phyloP scores from a whole-genome alignment of 2,888 invertebrate species.

The Aproaerema taeniolella region DNA sequence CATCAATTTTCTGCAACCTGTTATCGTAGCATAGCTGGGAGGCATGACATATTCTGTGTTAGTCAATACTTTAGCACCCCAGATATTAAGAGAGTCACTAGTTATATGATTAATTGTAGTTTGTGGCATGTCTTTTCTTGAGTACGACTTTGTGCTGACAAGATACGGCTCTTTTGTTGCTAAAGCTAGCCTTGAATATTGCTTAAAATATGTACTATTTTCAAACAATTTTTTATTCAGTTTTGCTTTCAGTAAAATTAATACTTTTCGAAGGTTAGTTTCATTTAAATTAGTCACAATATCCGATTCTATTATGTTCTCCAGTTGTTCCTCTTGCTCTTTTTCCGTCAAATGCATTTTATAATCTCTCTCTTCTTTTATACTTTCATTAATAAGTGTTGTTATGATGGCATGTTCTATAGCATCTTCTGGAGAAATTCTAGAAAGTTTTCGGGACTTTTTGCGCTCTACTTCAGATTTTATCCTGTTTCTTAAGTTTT shows the following conservation, averaged over 20 bases:
- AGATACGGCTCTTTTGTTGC: conserved; percentile 22
- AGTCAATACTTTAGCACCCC: conserved; percentile 35
- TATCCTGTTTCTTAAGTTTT: conserved; percentile 33
- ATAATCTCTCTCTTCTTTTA: conserved; percentile 31
- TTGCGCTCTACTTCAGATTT: conserved; percentile 17
- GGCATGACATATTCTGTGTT: conserved; percentile 42
- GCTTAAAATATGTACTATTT: conserved; percentile 27
- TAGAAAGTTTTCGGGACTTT: conserved; percentile 11
- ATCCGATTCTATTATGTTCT: neutral
- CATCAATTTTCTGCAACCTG: conserved; percentile 48
- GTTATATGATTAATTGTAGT: conserved; percentile 18
- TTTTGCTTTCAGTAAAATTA: conserved; percentile 43
- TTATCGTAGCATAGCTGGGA: conserved; percentile 50
- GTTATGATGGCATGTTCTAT: conserved; percentile 25
- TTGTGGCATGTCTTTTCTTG: conserved; percentile 29
- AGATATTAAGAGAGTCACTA: conserved; percentile 37
- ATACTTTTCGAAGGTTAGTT: conserved; percentile 14
- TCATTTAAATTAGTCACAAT: neutral
- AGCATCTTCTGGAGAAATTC: conserved; percentile 4
- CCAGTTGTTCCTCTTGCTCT: neutral
- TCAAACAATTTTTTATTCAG: conserved; percentile 35
- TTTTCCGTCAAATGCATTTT: conserved; percentile 6
- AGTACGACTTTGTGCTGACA: conserved; percentile 47
- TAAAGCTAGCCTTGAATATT: conserved; percentile 34
- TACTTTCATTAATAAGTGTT: conserved; percentile 35